Base-by-base conservation (phyloP, 2,888 invertebrate species). In the Ormyrus nitidulus region DNA sequence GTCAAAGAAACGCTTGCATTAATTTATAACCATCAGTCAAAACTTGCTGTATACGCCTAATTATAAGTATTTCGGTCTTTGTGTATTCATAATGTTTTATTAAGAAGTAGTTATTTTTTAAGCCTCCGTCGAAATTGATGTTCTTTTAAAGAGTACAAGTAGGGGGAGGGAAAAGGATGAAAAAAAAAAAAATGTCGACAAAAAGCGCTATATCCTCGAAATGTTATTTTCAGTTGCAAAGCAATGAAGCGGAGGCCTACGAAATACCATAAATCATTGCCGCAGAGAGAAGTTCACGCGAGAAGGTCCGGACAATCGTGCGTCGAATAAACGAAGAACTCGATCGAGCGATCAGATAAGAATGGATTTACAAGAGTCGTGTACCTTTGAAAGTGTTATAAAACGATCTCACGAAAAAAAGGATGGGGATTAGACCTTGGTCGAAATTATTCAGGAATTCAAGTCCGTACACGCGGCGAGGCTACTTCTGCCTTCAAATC, bases 341-440 rank as follows among this genome's bases (percentile, higher is more conserved):
- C 78, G 82, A 82, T 82, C 80, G 80, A 76, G 72, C 64, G 72
- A 76, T 80, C 80, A 82, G 82, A 82, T 82, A 82, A 82, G 80
- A 66, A 59, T 65, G 73, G 56, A 80, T 82, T 82, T 80, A 82
- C 82, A 82, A 82, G 82, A 82, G 61, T 80, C 82, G 80, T 68
- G 80, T 66, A 73, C 76, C 34, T 71, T 78, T 56, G 64, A 72
- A 80, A 82, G 82, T 82, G 80, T 80, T 82, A 82, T 80, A 80
- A 80, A 80, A 80, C 73, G 82, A 82, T 82, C 80, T 82, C 75
- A 75, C 78, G 77, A 70, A 72, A 62, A 78, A 48, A 46, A 66
- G 71, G 79, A 76, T 64, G 61, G 64, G 59, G 59, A 82, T 72
- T 82, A 78, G 82, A 71, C 82, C 82, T 82, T 82, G 82, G 76